Conservation (phyloP, 2,797 vertebrate genomes). For the Bufotes viridis region DNA sequence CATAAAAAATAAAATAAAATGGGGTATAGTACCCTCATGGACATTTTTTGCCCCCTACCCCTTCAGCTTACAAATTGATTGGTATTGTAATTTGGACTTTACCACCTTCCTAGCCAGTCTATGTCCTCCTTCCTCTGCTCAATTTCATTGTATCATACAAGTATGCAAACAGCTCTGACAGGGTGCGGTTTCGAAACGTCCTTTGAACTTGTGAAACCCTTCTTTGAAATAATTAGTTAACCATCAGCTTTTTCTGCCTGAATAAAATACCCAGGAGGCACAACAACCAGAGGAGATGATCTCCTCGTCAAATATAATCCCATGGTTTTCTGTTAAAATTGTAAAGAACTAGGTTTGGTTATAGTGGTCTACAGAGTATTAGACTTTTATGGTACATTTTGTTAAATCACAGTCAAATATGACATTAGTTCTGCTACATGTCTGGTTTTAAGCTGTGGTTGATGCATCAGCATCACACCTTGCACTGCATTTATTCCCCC, state of each 20-base stretch:
- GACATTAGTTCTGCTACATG: neutral
- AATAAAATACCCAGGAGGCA: constrained; percentile 9
- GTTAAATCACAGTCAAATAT: neutral
- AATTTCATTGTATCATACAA: neutral
- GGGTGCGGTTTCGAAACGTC: constrained; percentile 7
- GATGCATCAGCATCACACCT: too few relatives aligned
- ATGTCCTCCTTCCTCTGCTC: neutral
- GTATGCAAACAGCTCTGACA: neutral
- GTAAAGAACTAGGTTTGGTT: neutral
- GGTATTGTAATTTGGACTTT: neutral
- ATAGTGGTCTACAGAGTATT: neutral
- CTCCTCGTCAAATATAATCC: neutral
- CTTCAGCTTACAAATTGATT: neutral
- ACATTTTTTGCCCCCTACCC: neutral
- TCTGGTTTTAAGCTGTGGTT: neutral
- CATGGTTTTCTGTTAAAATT: neutral
- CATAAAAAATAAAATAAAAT: neutral
- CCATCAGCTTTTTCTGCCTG: neutral
- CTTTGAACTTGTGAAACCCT: constrained; percentile 23
- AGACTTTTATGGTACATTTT: neutral
- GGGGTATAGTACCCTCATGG: neutral
- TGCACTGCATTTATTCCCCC: too few relatives aligned
- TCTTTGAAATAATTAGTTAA: constrained; percentile 2
- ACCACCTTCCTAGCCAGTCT: neutral
- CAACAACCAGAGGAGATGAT: neutral